Conservation (phyloP, 2,113 vertebrate species). For the Emydocephalus ijimae region DNA sequence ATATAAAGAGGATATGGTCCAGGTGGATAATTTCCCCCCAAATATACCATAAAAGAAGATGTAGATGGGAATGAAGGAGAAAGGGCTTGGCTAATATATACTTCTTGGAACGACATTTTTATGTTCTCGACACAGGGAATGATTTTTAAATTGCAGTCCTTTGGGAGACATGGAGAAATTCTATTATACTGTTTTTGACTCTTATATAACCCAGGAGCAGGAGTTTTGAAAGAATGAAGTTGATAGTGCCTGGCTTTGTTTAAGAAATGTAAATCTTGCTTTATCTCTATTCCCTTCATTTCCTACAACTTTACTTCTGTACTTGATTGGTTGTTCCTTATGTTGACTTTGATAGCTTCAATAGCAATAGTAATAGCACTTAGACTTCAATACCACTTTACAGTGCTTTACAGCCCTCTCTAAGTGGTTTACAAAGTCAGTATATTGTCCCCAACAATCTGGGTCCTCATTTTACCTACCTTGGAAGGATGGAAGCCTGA, state of each 20-base stretch:
- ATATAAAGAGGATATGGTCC: not conserved
- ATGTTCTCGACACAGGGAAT: not conserved
- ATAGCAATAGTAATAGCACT: not conserved
- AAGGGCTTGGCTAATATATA: not conserved
- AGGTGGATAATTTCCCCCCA: not conserved
- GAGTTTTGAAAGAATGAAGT: not conserved
- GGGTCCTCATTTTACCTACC: too few species aligned
- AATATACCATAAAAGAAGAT: not conserved
- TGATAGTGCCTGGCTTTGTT: not conserved
- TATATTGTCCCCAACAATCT: too few species aligned
- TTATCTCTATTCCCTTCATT: not conserved
- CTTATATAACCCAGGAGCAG: not conserved
- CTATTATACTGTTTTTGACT: not conserved
- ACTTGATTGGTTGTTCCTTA: not conserved
- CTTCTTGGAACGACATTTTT: not conserved
- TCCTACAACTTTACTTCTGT: not conserved
- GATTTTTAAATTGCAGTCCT: not conserved
- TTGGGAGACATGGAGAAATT: not conserved
- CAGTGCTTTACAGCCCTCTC: too few species aligned
- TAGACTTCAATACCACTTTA: too few species aligned
- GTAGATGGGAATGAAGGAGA: not conserved
- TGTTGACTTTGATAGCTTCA: not conserved
- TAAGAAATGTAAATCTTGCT: not conserved
- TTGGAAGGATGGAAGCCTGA: too few species aligned
- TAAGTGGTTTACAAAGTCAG: too few species aligned